Conservation (phyloP, 1,140 invertebrate genomes). For the Hetaerina americana region DNA sequence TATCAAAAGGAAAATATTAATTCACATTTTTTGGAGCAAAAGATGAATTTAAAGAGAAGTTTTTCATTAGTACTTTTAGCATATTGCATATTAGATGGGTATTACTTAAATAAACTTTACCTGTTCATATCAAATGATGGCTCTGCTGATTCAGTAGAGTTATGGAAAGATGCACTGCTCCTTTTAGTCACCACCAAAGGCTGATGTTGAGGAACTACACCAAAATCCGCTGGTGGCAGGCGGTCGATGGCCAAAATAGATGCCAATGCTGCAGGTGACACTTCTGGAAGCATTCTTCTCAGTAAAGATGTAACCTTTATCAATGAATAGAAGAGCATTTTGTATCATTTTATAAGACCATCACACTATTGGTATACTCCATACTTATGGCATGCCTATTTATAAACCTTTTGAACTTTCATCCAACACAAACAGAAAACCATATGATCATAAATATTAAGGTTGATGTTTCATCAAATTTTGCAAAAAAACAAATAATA, state of each 20-base stretch:
- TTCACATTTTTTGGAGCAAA: not conserved
- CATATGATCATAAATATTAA: no score
- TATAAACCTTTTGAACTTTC: no score
- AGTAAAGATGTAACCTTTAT: slow-evolving; percentile 57
- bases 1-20: no score
- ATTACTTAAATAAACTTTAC: slow-evolving; percentile 21
- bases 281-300: slow-evolving; percentile 70
- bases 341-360: no score
- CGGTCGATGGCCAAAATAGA: slow-evolving; percentile 49
- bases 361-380: no score
- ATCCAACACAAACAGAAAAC: no score
- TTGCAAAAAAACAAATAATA: no score
- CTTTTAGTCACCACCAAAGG: not conserved
- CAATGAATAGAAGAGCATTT: slow-evolving; percentile 10
- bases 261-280: slow-evolving; percentile 50
- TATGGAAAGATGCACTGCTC: slow-evolving; percentile 23
- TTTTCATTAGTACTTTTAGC: no score
- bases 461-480: no score
- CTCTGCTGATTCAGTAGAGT: slow-evolving; percentile 29
- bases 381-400: no score
- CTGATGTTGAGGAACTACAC: slow-evolving; percentile 33
- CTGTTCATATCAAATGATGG: slow-evolving; percentile 47
- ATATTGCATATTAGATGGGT: no score
- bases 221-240: slow-evolving; percentile 65
- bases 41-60: no score